Base-by-base conservation (phyloP, 2,888 invertebrate species). In the Drosophila colorata region DNA sequence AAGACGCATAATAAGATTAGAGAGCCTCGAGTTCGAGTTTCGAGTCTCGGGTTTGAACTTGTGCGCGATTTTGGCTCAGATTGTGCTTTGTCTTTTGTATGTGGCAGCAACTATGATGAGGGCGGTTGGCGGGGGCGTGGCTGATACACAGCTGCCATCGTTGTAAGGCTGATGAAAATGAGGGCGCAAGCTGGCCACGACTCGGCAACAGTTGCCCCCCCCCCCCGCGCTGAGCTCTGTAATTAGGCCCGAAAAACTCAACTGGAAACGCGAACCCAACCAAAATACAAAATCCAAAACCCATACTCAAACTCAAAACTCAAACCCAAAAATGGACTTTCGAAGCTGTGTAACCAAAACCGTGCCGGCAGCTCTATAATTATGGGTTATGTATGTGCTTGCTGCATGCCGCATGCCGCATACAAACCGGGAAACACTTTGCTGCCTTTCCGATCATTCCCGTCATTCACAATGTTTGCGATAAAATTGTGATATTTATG, bases 1-100 rank as follows among this genome's bases (percentile, higher is more conserved):
- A 53, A 66, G 66, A 66, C 77, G 69, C 79, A 81, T 78, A 85
- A 83, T 81, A 64, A 70, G 82, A 83, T 87, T 83, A 80, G 65
- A 56, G 70, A 28, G 53, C 13, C 4, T 25, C 2, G 0, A 16
- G 25, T n/a, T 44, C 35, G 11, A 40, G 31, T 31, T 37, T 14
- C 14, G 33, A 28, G 52, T 33, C 28, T 53, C 25, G 18, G 38
- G 61, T 70, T 35, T 47, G 43, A 56, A 35, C 44, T 49, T 55
- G 40, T 31, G 37, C 25, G 38, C 33, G 64, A 70, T 67, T 68
- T 52, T 25, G 60, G 67, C 74, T 74, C 46, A 60, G 75, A 78
- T 78, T 53, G 37, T 37, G 60, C 66, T 67, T 76, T 72, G 77
- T 75, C 61, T 75, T 47, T 67, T 35, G 38, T 18, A 8, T 25